phyloP scores from a whole-genome alignment of 2,797 vertebrate genomes.

The Phoxinus dragarum region DNA sequence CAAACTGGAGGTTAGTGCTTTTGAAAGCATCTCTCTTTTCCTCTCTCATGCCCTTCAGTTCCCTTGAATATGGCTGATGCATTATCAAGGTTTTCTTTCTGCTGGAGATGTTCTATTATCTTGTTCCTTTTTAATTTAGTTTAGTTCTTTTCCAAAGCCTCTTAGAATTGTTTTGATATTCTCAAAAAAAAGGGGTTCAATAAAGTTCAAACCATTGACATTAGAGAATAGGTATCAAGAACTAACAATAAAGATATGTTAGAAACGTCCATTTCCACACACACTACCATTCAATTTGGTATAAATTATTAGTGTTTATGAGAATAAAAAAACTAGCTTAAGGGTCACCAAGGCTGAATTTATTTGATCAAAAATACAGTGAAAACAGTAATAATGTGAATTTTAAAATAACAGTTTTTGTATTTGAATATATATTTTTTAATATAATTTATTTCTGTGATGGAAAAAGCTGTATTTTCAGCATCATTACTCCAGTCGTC shows the following conservation, averaged over 20 bases:
- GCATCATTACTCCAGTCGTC: not conserved
- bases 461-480: not conserved
- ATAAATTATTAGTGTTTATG: too few species aligned
- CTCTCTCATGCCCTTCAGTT: conserved; percentile 16
- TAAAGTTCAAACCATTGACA: not conserved
- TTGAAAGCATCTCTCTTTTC: conserved; percentile 17
- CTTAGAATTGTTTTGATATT: not conserved
- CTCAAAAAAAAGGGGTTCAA: too few species aligned
- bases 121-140: not conserved
- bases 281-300: not conserved
- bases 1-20: conserved; percentile 81
- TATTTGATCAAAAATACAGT: not conserved
- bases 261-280: not conserved
- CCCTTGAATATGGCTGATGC: conserved; percentile 1
- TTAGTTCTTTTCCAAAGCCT: not conserved
- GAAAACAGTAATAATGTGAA: not conserved
- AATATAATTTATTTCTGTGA: not conserved
- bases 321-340: not conserved
- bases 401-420: not conserved
- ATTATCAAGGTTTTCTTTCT: conserved; percentile 3
- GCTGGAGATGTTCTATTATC: not conserved
- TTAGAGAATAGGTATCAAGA: not conserved
- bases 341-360: not conserved
- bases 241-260: not conserved
- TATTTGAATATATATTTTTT: not conserved